These are phyloP conservation scores for Aegotheles bennettii DNA, from an alignment of 2,113 vertebrate species.

Conservation along the genomic window DNA sequence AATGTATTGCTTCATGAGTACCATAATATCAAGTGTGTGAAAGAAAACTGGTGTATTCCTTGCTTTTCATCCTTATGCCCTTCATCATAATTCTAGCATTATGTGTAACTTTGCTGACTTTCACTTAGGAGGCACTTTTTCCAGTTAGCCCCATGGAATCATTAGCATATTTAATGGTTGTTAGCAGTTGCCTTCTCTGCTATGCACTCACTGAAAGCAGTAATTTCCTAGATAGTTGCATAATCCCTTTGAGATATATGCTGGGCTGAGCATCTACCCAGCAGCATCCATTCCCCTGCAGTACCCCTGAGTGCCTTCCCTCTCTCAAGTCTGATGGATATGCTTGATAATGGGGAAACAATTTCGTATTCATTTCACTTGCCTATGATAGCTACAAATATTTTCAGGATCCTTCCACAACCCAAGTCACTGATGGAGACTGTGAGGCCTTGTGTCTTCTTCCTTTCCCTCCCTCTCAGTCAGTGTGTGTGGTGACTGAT, in stretches of 20 bases:
- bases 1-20: accelerated
- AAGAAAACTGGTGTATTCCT: not conserved
- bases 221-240: not conserved
- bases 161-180: not conserved
- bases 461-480: not conserved
- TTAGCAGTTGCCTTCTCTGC: not conserved
- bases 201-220: not conserved
- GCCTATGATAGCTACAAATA: not conserved
- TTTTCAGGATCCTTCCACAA: not conserved
- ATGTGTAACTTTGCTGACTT: accelerated
- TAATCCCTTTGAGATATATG: accelerated
- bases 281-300: not conserved
- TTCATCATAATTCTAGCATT: not conserved
- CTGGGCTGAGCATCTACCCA: not conserved
- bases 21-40: not conserved
- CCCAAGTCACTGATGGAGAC: accelerated
- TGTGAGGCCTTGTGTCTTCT: not conserved
- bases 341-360: not conserved
- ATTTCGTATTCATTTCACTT: not conserved
- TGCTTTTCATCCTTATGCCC: not conserved
- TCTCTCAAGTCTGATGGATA: not conserved
- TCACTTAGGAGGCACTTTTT: not conserved
- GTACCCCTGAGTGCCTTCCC: not conserved
- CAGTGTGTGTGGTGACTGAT: not conserved
- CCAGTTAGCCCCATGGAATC: too few relatives aligned